Conservation (phyloP, 2,797 vertebrate genomes). For the Spheniscus humboldti region DNA sequence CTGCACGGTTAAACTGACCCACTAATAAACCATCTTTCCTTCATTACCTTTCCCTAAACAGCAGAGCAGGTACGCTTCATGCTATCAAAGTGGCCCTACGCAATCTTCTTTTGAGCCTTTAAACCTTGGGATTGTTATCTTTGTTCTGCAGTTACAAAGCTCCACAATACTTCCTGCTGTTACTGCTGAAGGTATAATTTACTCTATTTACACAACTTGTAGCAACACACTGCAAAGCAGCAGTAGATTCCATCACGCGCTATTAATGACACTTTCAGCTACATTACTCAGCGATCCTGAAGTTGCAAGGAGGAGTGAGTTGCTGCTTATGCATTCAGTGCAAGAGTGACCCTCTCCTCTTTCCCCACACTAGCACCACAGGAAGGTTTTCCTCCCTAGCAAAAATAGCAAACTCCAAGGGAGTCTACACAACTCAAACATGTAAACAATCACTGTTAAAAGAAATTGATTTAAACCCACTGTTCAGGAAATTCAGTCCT, state of each 20-base stretch:
- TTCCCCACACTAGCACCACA: background rate
- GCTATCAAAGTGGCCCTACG: background rate
- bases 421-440: background rate
- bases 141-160: background rate
- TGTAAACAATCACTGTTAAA: background rate
- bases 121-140: background rate
- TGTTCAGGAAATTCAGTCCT: constrained; percentile 5
- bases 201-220: constrained; percentile 35
- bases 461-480: constrained; percentile 18
- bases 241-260: background rate
- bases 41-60: background rate
- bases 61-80: background rate
- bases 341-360: background rate
- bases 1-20: background rate
- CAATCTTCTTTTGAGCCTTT: background rate
- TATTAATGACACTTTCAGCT: constrained; percentile 23
- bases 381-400: background rate
- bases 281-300: background rate
- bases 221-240: constrained; percentile 13
- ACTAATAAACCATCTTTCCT: constrained; percentile 19
- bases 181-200: constrained; percentile 29
- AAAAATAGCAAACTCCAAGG: background rate
- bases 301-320: background rate
- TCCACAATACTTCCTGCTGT: background rate
- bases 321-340: background rate